Conservation (phyloP, 2,888 invertebrate species). For the Parnassius mnemosyne region DNA sequence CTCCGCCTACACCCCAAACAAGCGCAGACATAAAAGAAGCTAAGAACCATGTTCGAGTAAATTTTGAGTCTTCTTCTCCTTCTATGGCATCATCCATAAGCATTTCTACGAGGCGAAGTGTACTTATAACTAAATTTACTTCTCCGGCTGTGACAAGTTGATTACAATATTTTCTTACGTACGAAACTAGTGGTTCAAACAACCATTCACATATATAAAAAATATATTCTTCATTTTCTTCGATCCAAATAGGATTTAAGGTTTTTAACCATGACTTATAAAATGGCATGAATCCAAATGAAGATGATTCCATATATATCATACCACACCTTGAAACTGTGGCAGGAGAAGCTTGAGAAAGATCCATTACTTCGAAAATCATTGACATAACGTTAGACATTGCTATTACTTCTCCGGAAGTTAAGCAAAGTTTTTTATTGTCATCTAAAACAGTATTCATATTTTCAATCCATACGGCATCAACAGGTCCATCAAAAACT, state of each 20-base stretch:
- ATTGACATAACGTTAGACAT: conserved; percentile 91
- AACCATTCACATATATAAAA: conserved; percentile 87
- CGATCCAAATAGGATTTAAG: conserved; percentile 82
- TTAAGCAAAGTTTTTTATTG: conserved; percentile 92
- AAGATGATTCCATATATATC: conserved; percentile 93
- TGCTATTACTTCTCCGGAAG: conserved; percentile 93
- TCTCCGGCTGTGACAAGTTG: conserved; percentile 85
- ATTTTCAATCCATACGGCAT: conserved; percentile 95
- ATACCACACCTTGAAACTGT: conserved; percentile 94
- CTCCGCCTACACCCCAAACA: conserved; percentile 93
- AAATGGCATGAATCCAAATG: conserved; percentile 91
- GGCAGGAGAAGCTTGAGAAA: conserved; percentile 91
- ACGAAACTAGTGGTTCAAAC: conserved; percentile 86
- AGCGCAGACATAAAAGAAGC: conserved; percentile 87
- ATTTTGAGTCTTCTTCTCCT: conserved; percentile 86
- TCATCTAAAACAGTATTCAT: conserved; percentile 94
- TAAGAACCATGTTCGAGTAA: conserved; percentile 86
- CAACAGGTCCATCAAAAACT: conserved; percentile 94
- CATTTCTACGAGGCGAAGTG: conserved; percentile 89
- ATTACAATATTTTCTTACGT: conserved; percentile 85
- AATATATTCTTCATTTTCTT: conserved; percentile 81
- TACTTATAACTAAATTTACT: conserved; percentile 85
- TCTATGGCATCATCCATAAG: conserved; percentile 85
- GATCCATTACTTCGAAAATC: conserved; percentile 94
- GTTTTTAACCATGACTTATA: conserved; percentile 89